Evolutionary conservation across 2,888 invertebrate species (phyloP).

Genomic region (Aquatica leii): DNA sequence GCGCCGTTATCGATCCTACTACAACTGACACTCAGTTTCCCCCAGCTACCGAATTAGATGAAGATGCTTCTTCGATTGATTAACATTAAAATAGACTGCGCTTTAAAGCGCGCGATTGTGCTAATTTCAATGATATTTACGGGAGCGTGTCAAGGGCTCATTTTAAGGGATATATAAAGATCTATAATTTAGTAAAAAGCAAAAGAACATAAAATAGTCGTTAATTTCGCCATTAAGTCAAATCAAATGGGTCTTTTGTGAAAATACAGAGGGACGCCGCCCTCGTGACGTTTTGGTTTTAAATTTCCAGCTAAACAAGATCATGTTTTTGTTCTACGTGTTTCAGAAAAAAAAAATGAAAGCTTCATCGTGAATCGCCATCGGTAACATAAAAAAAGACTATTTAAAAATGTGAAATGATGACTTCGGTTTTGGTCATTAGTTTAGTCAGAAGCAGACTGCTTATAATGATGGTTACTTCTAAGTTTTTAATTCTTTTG

Average conservation of each 20-base stretch:
- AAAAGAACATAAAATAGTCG: constrained; percentile 26
- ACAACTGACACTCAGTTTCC: constrained; percentile 34
- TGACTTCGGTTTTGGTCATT: constrained; percentile 52
- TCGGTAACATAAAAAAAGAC: constrained; percentile 7
- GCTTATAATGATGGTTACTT: constrained; percentile 53
- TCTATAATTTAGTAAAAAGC: constrained; percentile 36
- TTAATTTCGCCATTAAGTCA: constrained; percentile 25
- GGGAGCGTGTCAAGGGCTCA: constrained; percentile 36
- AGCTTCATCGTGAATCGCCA: constrained; percentile 15
- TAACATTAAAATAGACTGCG: constrained; percentile 43
- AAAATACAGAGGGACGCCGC: background rate
- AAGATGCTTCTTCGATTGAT: constrained; percentile 34
- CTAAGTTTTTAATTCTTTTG: constrained; percentile 56
- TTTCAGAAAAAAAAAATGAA: constrained; percentile 13
- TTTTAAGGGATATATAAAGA: constrained; percentile 35
- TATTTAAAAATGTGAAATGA: constrained; percentile 45
- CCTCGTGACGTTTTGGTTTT: background rate
- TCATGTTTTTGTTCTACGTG: background rate
- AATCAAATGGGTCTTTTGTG: constrained; percentile 10
- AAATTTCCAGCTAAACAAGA: constrained; percentile 6
- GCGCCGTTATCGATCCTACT: constrained; percentile 46
- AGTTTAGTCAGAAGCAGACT: constrained; percentile 40
- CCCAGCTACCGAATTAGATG: constrained; percentile 40
- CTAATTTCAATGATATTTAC: constrained; percentile 20
- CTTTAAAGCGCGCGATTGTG: constrained; percentile 36